Evolutionary conservation across 2,797 vertebrate genomes (phyloP).

Genomic region (Otolemur crassicaudatus): DNA sequence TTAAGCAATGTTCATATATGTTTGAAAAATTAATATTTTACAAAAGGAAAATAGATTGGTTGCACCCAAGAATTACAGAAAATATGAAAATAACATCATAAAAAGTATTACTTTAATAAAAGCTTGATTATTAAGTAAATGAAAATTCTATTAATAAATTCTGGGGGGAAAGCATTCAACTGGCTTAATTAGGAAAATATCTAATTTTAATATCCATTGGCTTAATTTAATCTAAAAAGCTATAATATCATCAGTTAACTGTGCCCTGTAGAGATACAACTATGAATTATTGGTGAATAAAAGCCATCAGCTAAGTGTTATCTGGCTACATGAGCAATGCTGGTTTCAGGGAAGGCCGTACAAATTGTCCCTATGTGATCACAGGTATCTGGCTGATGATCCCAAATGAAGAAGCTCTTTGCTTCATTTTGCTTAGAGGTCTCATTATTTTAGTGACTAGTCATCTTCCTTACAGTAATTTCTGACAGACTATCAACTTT

Average conservation of each 20-base stretch:
- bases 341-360: constrained; percentile 33
- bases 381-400: constrained; percentile 5
- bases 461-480: background rate
- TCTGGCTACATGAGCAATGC: background rate
- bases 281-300: constrained; percentile 24
- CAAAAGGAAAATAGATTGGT: background rate
- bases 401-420: background rate
- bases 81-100: background rate
- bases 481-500: background rate
- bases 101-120: constrained; percentile 1
- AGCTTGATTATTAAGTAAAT: background rate
- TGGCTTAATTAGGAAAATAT: background rate
- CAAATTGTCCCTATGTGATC: constrained; percentile 44
- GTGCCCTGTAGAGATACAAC: background rate
- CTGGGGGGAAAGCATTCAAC: background rate
- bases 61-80: background rate
- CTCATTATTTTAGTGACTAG: background rate
- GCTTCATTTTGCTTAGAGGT: background rate
- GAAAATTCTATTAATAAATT: background rate
- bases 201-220: background rate
- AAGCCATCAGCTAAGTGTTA: background rate
- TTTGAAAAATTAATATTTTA: background rate
- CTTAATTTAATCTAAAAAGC: background rate
- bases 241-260: background rate
- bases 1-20: background rate